Percentiles rank a stretch among this genome's conserved stretches.
These are phyloP conservation scores for Nephila pilipes DNA, from an alignment of 1,140 invertebrate species.

Conservation along the genomic window DNA sequence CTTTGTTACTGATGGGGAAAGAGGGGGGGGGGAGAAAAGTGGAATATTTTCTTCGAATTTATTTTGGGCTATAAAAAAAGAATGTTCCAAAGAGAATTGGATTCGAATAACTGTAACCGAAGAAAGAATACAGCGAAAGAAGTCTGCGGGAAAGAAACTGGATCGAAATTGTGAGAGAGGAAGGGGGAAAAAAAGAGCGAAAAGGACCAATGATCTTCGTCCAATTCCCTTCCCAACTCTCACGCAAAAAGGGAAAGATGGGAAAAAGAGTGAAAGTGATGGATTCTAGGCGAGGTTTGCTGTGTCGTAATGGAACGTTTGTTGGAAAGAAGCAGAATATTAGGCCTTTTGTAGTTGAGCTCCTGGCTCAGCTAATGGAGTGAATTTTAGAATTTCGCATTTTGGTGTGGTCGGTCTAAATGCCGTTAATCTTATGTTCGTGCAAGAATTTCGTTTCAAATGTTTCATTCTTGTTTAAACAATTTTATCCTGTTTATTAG, in stretches of 20 bases:
- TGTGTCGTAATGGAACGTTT: conserved; percentile 46
- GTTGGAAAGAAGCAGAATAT: neutral
- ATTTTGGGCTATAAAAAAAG: neutral
- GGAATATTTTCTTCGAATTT: conserved; percentile 18
- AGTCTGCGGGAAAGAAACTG: conserved; percentile 11
- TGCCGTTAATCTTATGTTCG: too few species aligned
- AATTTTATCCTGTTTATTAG: too few species aligned
- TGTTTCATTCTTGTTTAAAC: too few species aligned
- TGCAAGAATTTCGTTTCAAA: too few species aligned
- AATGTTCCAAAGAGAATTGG: neutral
- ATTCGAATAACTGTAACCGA: conserved; percentile 22
- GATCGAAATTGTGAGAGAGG: conserved; percentile 12
- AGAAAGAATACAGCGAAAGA: neutral
- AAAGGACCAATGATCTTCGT: conserved; percentile 25
- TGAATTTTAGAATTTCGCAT: too few species aligned
- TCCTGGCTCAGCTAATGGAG: neutral
- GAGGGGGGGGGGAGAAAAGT: neutral
- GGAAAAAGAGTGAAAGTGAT: conserved; percentile 7
- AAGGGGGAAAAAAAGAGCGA: too few species aligned
- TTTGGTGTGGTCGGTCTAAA: too few species aligned
- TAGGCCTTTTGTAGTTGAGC: neutral
- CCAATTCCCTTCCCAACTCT: neutral
- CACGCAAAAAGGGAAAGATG: neutral
- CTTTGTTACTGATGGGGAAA: neutral
- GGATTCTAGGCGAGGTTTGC: conserved; percentile 27